These are phyloP conservation scores for Leucophenga varia DNA, from an alignment of 1,140 invertebrate genomes.

Conservation along the genomic window DNA sequence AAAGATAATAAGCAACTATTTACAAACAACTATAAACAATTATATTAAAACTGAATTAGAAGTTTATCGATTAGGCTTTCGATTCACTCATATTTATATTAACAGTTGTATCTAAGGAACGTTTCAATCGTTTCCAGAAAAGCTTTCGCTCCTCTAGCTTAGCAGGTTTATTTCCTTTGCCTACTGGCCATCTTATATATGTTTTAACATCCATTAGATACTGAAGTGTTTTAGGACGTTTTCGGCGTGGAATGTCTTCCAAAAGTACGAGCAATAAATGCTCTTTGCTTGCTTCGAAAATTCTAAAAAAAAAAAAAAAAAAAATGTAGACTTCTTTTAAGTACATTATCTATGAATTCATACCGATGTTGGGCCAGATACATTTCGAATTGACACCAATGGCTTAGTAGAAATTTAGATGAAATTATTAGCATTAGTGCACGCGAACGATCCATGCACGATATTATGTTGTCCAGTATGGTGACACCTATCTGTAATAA, in stretches of 20 bases:
- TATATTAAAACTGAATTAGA: too few relatives aligned
- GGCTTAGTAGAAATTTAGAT: constrained; percentile 61
- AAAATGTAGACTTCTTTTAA: neutral
- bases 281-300: constrained; percentile 63
- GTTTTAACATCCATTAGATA: constrained; percentile 67
- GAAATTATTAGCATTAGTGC: constrained; percentile 64
- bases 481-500: constrained; percentile 61
- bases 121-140: constrained; percentile 51
- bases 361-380: constrained; percentile 66
- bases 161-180: constrained; percentile 22
- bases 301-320: constrained; percentile 38
- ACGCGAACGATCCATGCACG: constrained; percentile 65
- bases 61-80: constrained; percentile 19
- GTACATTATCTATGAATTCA: neutral
- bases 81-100: constrained; percentile 25
- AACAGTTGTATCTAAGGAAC: constrained; percentile 32
- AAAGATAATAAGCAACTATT: too few relatives aligned
- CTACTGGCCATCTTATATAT: constrained; percentile 64
- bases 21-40: too few relatives aligned
- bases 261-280: constrained; percentile 64
- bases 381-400: constrained; percentile 71
- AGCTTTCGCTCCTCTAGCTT: constrained; percentile 44
- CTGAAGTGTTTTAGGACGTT: constrained; percentile 63
- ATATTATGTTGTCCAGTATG: constrained; percentile 67
- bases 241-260: constrained; percentile 63